Base-by-base conservation (phyloP, 2,797 vertebrate genomes). In the Numenius phaeopus region DNA sequence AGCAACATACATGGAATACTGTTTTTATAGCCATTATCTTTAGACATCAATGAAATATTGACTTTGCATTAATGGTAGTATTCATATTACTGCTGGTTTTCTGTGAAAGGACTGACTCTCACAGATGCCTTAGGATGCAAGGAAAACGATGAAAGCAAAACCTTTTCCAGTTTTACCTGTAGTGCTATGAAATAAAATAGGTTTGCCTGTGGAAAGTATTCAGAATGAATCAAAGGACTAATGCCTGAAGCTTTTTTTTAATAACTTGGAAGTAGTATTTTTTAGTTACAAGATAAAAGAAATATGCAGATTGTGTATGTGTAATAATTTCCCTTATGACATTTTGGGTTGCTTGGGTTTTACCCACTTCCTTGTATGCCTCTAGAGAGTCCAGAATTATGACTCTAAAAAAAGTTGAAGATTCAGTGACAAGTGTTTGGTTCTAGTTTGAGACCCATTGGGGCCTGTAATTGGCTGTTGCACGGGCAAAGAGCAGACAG, bases 211-310 rank as follows among this genome's bases (percentile, higher is more conserved):
- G 26, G 29, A 78, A 86, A 78, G 32, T 46, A 66, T 14, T 66
- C 77, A 62, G 20, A 84, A 70, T 32, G 11, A 73, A 78, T 87
- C 14, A 78, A 94, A 83, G 7, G 5, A 62, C 49, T 73, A 73
- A 81, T 32, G 13, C 15, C 2, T 3, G 14, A 65, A 47, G 0
- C 1, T 34, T 37, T 37, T 66, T 44, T 57, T n/a, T 1, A 46
- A 27, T 30, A 81, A 37, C 22, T 24, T 55, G 19, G 49, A 70
- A 47, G 32, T 59, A 61, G 10, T 57, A 40, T 1, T n/a, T 6
- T 73, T 69, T 58, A 10, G 2, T 6, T 40, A 19, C 8, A 73
- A 77, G 6, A 40, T 26, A 55, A 8, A 77, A 69, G 23, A 86
- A 65, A 58, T 61, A 49, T 4, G 9, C 7, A 67, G 26, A 50